Base-by-base conservation (phyloP, 2,797 vertebrate species). In the Novumbra hubbsi region DNA sequence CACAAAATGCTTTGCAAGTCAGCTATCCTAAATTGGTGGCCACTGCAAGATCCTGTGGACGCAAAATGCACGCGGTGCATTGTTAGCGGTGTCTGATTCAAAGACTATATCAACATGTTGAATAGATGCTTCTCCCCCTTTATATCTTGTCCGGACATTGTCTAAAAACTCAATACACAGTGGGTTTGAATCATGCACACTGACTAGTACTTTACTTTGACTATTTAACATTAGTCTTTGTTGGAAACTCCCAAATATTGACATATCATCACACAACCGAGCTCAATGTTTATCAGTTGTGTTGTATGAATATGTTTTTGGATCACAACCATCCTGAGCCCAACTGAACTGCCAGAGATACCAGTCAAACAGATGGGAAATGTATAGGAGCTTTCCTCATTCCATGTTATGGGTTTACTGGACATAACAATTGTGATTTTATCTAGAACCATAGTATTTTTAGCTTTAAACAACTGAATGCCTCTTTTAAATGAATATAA, bases 311-410 rank as follows among this genome's bases (percentile, higher is more conserved):
- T 21, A 16, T 21, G 55, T 57, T 84, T 67, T 72, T 45, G 6
- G 41, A 45, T 2, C 1, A 8, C 3, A 45, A 8, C 41, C 41
- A 7, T 45, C 11, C n/a, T 9, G 55, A 57, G 55, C 55, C 9
- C 55, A 87, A 16, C 80, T 76, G 83, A 52, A 76, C 79, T 84
- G 84, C 83, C 85, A 87, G 73, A 83, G 72, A 74, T 80, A 27
- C 76, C 75, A 79, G 49, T 70, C 49, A 67, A 27, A 21, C 66
- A 21, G 21, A 68, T 41, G 11, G 45, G 27, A 70, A 52, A 52
- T 70, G 15, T 19, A 50, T 50, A 27, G 15, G 24, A 48, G 48
- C 41, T 45, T 28, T 27, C 48, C 45, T 50, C 28, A 28, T 50
- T 17, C 19, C 17, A 49, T 52, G 45, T 70, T 16, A 16, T 52